These are phyloP conservation scores for Goniozus legneri DNA, from an alignment of 1,140 invertebrate genomes.

Conservation along the genomic window DNA sequence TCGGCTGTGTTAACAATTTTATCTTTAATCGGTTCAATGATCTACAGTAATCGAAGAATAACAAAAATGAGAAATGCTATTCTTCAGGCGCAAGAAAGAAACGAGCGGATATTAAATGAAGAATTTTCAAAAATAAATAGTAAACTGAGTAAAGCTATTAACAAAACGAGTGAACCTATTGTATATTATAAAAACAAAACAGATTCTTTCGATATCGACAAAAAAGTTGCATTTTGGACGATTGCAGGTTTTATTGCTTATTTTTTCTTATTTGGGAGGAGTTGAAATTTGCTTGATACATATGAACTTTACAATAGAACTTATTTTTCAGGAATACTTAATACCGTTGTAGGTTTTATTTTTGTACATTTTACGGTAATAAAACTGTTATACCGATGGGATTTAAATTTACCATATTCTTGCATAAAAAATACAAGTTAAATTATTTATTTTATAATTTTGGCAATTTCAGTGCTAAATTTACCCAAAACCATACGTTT, in stretches of 20 bases:
- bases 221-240: not conserved
- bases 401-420: too few relatives aligned
- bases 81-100: constrained; percentile 27
- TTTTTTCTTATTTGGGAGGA: not conserved
- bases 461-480: too few relatives aligned
- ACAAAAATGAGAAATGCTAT: constrained; percentile 33
- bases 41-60: constrained; percentile 45
- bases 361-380: too few relatives aligned
- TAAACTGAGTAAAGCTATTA: not conserved
- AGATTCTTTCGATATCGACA: not conserved
- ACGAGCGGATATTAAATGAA: constrained; percentile 23
- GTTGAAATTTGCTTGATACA: not conserved
- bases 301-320: not conserved
- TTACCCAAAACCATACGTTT: constrained; percentile 4
- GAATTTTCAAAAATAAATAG: constrained; percentile 6
- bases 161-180: not conserved
- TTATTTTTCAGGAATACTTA: too few relatives aligned
- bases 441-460: too few relatives aligned
- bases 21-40: constrained; percentile 41
- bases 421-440: too few relatives aligned
- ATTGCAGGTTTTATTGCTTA: not conserved
- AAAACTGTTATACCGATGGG: too few relatives aligned
- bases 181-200: not conserved
- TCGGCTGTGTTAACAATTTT: constrained; percentile 39
- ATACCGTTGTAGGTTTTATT: too few relatives aligned